Evolutionary conservation across 2,888 invertebrate genomes (phyloP), one percentile per base, ranked within the genome.

Genomic region (Pemphredon lugubris): DNA sequence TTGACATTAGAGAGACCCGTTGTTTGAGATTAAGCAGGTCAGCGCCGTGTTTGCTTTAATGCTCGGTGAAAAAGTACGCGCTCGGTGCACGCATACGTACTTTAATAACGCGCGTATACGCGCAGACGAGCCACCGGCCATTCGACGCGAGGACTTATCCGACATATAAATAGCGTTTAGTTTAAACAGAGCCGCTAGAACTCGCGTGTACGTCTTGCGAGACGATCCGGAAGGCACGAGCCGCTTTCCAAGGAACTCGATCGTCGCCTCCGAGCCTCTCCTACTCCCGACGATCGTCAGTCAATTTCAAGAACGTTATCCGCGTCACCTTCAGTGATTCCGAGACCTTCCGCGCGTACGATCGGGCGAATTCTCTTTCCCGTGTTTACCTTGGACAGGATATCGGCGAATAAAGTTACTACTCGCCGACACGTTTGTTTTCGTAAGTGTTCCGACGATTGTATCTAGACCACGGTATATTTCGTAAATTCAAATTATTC

Each of bases 121-220:
- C 55, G 53, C 37, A 40, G 45, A 66, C 63, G 59, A 74, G 65
- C 55, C 66, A 72, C 65, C 73, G 57, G 63, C 57, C 77, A 64
- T 26, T 1, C 59, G 68, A 73, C 77, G 59, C 80, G 85, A 79
- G 74, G 78, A 77, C 78, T 83, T 81, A 81, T 83, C 85, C 73
- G 79, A 79, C 83, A 73, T 85, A 85, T 85, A 86, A 85, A 85
- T 85, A 86, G 85, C 85, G 82, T 67, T 67, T 67, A 81, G 77
- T 81, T 79, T 80, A 79, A 83, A 84, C 82, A 81, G 72, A 79
- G 75, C 76, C 73, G 73, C 78, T 71, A 80, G 81, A 82, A 82
- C 74, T 75, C 82, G 82, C 78, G 79, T 73, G 79, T 61, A 70
- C 72, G 72, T 68, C 69, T 79, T 60, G 59, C 69, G 68, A 59